Conservation (phyloP, 2,113 vertebrate species). For the Platycercus adscitus region DNA sequence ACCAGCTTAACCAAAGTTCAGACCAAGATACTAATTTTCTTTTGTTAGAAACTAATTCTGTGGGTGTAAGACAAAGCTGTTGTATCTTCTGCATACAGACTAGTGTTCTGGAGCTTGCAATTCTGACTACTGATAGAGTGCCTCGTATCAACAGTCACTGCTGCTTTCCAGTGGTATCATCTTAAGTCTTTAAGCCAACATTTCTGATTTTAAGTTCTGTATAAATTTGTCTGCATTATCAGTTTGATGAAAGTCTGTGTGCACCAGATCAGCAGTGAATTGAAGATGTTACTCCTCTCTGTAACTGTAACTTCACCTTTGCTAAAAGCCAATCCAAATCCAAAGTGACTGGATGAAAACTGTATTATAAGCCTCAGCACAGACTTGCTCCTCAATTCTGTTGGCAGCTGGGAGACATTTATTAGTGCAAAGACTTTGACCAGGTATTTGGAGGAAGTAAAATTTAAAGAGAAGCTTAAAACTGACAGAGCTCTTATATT, state of each 20-base stretch:
- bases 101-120: background rate
- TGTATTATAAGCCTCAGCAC: background rate
- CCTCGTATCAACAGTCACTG: background rate
- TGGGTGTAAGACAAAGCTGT: background rate
- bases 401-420: background rate
- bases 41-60: background rate
- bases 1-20: background rate
- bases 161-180: background rate
- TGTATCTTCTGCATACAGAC: background rate
- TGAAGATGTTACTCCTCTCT: background rate
- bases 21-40: background rate
- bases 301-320: background rate
- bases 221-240: background rate
- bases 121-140: background rate
- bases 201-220: background rate
- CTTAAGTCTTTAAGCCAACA: background rate
- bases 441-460: background rate
- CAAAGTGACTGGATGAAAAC: background rate
- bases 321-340: background rate
- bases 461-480: background rate
- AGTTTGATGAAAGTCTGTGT: background rate
- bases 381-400: background rate
- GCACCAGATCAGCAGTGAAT: background rate
- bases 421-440: background rate
- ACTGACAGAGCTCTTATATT: accelerated